phyloP scores from a whole-genome alignment of 2,888 invertebrate species.

The Chrysolina haemoptera region DNA sequence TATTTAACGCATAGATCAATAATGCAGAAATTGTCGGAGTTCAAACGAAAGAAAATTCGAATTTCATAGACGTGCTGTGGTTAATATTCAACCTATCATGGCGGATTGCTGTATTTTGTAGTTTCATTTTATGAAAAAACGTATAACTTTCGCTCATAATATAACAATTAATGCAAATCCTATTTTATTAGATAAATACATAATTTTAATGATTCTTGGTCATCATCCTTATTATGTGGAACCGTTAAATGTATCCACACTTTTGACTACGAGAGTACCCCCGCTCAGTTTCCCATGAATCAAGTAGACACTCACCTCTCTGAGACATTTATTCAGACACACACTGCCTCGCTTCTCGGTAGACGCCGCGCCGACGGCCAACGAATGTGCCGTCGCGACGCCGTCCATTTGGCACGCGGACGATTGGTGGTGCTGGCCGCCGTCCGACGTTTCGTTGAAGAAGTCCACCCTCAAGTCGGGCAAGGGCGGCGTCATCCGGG shows the following conservation, averaged over 20 bases:
- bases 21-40: no score
- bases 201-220: no score
- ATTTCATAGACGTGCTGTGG: no score
- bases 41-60: no score
- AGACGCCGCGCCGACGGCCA: slow-evolving; percentile 49
- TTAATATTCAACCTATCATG: no score
- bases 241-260: background rate
- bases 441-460: slow-evolving; percentile 71
- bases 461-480: slow-evolving; percentile 77
- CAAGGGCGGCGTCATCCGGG: slow-evolving; percentile 74
- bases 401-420: slow-evolving; percentile 48
- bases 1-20: no score
- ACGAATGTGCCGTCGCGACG: slow-evolving; percentile 49
- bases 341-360: slow-evolving; percentile 69
- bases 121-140: no score
- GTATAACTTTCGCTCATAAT: no score
- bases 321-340: slow-evolving; percentile 69
- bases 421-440: slow-evolving; percentile 43
- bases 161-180: no score
- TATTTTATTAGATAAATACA: no score
- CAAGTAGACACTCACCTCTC: slow-evolving; percentile 64
- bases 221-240: no score
- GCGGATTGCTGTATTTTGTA: no score
- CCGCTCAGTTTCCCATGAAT: slow-evolving; percentile 4
- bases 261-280: slow-evolving; percentile 10